A percentile compares a stretch with the other conserved stretches of the same genome.
Conservation (phyloP, 2,113 vertebrate genomes). For the Tor tambroides region DNA sequence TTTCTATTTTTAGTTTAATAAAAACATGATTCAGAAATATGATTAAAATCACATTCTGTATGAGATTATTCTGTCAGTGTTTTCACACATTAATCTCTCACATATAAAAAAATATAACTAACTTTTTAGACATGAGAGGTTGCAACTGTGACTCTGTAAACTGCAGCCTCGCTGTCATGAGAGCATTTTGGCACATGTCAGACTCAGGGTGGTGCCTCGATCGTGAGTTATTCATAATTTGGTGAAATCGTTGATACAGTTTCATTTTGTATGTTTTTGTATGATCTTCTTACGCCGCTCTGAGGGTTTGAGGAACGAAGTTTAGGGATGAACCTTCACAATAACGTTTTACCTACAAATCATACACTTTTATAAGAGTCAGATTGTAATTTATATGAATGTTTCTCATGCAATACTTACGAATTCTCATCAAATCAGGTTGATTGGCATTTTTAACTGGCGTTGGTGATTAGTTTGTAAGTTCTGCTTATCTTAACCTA, state of each 20-base stretch:
- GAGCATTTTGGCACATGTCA: background rate
- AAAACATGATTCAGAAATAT: background rate
- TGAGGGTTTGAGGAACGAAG: background rate
- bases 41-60: background rate
- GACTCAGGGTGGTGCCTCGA: background rate
- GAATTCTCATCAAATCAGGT: background rate
- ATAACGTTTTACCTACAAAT: background rate
- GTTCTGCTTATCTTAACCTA: too few species aligned
- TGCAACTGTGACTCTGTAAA: background rate
- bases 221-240: background rate
- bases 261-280: background rate
- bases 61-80: background rate
- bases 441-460: background rate
- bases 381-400: background rate
- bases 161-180: background rate
- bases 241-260: background rate
- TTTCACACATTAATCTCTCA: background rate
- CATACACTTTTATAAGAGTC: background rate
- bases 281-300: background rate
- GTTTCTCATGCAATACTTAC: background rate
- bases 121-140: background rate
- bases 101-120: background rate
- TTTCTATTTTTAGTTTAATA: slow-evolving; percentile 16
- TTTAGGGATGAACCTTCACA: background rate
- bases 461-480: background rate